Evolutionary conservation across 2,113 vertebrate species (phyloP).

Genomic region (Myanophis thanlyinensis): DNA sequence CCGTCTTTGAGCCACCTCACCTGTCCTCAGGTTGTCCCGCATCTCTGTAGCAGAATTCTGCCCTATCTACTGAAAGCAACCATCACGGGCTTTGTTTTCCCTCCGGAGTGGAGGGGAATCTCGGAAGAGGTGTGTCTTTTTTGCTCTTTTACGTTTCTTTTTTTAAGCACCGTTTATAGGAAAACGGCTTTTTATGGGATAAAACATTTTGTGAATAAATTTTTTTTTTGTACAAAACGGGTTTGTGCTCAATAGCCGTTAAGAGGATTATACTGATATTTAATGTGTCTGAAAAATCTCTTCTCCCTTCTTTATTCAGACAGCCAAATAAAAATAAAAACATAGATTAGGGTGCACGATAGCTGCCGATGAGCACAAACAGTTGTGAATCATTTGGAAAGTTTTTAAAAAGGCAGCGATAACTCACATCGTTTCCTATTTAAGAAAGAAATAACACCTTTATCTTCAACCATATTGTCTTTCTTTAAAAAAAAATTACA

Average conservation of each 20-base stretch:
- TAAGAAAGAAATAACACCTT: not conserved
- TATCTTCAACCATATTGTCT: not conserved
- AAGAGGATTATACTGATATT: not conserved
- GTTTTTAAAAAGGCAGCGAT: not conserved
- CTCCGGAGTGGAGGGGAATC: not conserved
- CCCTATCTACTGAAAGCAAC: not conserved
- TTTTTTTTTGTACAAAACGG: not conserved
- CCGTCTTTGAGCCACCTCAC: not conserved
- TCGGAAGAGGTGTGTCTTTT: not conserved
- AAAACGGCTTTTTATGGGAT: not conserved
- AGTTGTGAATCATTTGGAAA: too few species aligned
- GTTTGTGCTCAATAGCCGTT: accelerated
- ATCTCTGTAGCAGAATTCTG: not conserved
- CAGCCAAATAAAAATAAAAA: not conserved
- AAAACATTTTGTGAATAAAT: conserved; percentile 18
- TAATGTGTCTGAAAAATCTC: not conserved
- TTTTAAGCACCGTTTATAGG: not conserved
- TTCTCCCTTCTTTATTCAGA: not conserved
- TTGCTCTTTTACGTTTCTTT: not conserved
- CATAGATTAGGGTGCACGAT: not conserved
- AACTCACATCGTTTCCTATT: not conserved
- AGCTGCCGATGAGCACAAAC: not conserved
- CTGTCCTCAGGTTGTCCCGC: not conserved
- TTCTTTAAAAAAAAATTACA: not conserved
- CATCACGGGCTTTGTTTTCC: not conserved